Evolutionary conservation across 2,113 vertebrate species (phyloP), one percentile per base, ranked within the genome.

Genomic region (Protomyctophum bolini): DNA sequence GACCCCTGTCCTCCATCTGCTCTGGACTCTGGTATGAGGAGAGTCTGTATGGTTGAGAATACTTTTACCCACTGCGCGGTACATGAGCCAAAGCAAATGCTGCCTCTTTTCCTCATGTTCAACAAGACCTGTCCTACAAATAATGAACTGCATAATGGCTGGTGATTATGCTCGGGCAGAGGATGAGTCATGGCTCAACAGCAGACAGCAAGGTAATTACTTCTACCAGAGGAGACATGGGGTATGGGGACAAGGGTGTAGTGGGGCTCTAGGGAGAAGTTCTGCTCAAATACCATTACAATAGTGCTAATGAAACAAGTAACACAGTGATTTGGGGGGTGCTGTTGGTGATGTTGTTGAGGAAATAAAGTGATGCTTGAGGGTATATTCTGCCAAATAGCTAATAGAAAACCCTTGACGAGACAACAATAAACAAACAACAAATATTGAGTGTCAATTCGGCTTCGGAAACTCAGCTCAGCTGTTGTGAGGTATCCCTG

Each of bases 101-200:
- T 70, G 60, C 81, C 68, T 83, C 70, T 77, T 72, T 64, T 21
- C 61, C 74, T 48, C 33, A 67, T 58, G 59, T 81, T 74, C 52
- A 64, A 76, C 74, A 73, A 72, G 66, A 66, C 79, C 63, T 66
- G 72, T 66, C 66, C 79, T 78, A 76, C 79, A 85, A 82, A 78
- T 86, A 82, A 86, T 80, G 69, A 85, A 80, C 72, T 79, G 82
- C 80, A 78, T 82, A 83, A 88, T 81, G 69, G 58, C 66, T 51
- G 51, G 10, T 62, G 64, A 75, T 62, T 68, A 62, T 63, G 59
- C 62, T 48, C 28, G 70, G 48, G 52, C n/a, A 62, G 72, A 61
- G 52, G 72, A 82, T 66, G 84, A 70, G 58, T 49, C 50, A 29
- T 61, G 49, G 8, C 52, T 58, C 7, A 28, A 46, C 71, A 47